A percentile compares a stretch with the other conserved stretches of the same genome.
Evolutionary conservation across 2,888 invertebrate genomes (phyloP).

Genomic region (Liposcelis brunnea): DNA sequence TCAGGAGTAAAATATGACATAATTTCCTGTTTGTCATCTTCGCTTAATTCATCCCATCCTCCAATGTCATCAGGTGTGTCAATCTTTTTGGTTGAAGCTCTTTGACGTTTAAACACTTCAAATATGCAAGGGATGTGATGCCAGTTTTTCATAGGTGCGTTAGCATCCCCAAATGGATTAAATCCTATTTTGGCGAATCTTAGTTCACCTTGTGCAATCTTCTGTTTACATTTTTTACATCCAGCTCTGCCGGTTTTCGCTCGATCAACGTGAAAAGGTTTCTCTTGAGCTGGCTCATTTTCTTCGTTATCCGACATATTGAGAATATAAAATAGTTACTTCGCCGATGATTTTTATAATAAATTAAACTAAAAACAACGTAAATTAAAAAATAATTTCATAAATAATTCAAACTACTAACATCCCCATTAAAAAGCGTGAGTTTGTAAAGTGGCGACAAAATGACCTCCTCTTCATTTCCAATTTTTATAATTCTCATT

Average conservation of each 20-base stretch:
- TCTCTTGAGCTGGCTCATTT: slow-evolving; percentile 24
- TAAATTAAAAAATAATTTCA: no score
- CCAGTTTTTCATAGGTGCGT: slow-evolving; percentile 70
- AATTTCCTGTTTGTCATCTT: slow-evolving; percentile 48
- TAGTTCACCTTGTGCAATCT: slow-evolving; percentile 51
- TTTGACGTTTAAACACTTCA: slow-evolving; percentile 48
- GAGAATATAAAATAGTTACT: slow-evolving; percentile 3
- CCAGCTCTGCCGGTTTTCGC: slow-evolving; percentile 65
- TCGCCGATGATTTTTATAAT: no score
- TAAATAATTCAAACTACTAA: no score
- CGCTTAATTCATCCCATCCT: slow-evolving; percentile 48
- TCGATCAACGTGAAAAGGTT: slow-evolving; percentile 53
- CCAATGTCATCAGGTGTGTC: slow-evolving; percentile 62
- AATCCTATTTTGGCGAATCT: slow-evolving; percentile 59
- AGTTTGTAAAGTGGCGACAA: no score
- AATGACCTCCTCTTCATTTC: no score
- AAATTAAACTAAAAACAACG: no score
- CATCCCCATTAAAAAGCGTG: no score
- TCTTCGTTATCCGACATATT: slow-evolving; percentile 25
- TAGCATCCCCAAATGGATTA: slow-evolving; percentile 54
- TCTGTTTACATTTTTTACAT: slow-evolving; percentile 75
- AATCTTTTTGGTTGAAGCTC: slow-evolving; percentile 65
- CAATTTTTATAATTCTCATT: no score
- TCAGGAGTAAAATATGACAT: slow-evolving; percentile 23
- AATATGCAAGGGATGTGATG: slow-evolving; percentile 51